Percentiles rank a stretch among this genome's conserved stretches.
phyloP scores from a whole-genome alignment of 1,140 invertebrate genomes.

The Riptortus pedestris region DNA sequence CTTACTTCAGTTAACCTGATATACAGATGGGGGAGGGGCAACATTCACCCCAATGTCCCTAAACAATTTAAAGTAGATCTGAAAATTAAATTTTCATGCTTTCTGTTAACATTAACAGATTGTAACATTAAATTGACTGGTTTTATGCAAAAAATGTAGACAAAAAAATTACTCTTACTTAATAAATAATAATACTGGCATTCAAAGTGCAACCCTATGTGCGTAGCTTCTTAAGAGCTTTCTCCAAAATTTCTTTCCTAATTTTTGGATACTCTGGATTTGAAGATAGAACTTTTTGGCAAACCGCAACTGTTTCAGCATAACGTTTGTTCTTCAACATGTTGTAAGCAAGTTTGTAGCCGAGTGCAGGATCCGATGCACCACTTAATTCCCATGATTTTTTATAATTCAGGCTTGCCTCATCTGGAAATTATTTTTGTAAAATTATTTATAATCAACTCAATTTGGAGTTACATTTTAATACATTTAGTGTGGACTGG shows the following conservation, averaged over 20 bases:
- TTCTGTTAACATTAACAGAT: background rate
- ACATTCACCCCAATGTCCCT: no score
- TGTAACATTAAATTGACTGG: background rate
- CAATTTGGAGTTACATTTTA: background rate
- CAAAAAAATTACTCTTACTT: background rate
- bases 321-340: constrained; percentile 83
- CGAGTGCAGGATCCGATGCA: constrained; percentile 70
- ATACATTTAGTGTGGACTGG: no score
- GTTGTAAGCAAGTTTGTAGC: constrained; percentile 86
- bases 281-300: constrained; percentile 66
- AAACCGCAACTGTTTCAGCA: constrained; percentile 76
- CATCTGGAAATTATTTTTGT: constrained; percentile 35
- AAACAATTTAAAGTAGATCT: background rate
- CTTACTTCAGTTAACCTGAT: no score
- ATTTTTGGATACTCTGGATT: constrained; percentile 86
- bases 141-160: background rate
- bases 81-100: background rate
- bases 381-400: constrained; percentile 53
- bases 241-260: constrained; percentile 86
- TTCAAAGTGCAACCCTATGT: constrained; percentile 38
- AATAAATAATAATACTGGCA: background rate
- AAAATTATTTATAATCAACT: background rate
- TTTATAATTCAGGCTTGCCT: constrained; percentile 74
- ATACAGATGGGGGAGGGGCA: no score
- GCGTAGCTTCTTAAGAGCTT: constrained; percentile 74